phyloP scores from a whole-genome alignment of 2,113 vertebrate genomes.

The Forbesichthys papilliferus region DNA sequence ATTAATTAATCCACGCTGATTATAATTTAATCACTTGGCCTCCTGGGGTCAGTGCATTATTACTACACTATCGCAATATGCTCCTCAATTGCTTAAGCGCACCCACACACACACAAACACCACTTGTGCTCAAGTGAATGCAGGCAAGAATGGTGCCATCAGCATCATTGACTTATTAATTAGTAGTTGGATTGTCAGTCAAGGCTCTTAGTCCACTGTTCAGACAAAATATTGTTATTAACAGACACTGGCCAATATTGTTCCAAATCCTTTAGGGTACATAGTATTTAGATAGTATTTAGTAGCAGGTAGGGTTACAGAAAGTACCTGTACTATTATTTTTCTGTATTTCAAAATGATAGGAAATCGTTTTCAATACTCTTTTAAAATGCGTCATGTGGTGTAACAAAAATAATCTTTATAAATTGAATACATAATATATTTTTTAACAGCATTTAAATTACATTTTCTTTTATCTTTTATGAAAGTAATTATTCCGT shows the following conservation, averaged over 20 bases:
- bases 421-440: no score
- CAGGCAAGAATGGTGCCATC: constrained; percentile 41
- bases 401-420: no score
- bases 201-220: constrained; percentile 48
- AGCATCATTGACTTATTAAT: constrained; percentile 69
- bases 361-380: no score
- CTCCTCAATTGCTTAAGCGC: constrained; percentile 60
- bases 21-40: constrained; percentile 98
- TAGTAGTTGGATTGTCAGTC: constrained; percentile 56
- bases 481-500: no score
- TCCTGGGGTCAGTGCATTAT: constrained; percentile 84
- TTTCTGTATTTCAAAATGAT: no score
- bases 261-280: no score
- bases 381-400: no score
- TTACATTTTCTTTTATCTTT: no score
- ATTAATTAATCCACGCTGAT: constrained; percentile 99
- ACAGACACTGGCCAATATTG: no score
- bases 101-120: constrained; percentile 36
- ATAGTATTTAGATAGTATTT: constrained; percentile 17
- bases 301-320: not conserved
- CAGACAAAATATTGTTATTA: not conserved
- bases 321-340: not conserved
- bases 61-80: constrained; percentile 84
- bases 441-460: no score
- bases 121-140: constrained; percentile 36